Percentiles rank a stretch among this genome's conserved stretches.
Conservation (phyloP, 1,140 invertebrate species). For the Oreohelix idahoensis region DNA sequence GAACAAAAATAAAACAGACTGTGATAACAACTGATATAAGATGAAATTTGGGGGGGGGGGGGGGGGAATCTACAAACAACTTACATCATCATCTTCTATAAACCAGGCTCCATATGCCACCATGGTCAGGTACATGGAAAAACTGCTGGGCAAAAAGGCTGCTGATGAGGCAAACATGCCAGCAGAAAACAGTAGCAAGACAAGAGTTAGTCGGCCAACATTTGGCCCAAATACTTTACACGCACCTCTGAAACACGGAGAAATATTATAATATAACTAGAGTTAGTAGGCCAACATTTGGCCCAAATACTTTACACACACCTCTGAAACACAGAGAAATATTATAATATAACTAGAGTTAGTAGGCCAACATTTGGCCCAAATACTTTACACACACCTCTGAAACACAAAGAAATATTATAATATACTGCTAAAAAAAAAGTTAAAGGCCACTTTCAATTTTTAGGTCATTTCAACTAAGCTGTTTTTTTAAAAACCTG, state of each 20-base stretch:
- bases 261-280: too few species aligned
- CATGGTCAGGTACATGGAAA: conserved; percentile 89
- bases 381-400: conserved; percentile 89
- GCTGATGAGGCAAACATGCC: conserved; percentile 93
- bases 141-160: conserved; percentile 93
- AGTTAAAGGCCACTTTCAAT: too few species aligned
- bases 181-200: conserved; percentile 87
- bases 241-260: conserved; percentile 82
- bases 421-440: too few species aligned
- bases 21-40: too few species aligned
- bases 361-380: conserved; percentile 90
- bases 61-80: too few species aligned
- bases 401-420: too few species aligned
- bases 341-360: too few species aligned
- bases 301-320: conserved; percentile 90
- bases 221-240: conserved; percentile 91
- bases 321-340: conserved; percentile 82
- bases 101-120: conserved; percentile 88
- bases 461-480: too few species aligned
- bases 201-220: conserved; percentile 86
- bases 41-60: too few species aligned
- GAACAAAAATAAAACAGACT: too few species aligned
- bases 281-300: conserved; percentile 87
- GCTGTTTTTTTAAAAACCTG: too few species aligned
- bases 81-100: conserved; percentile 53